Evolutionary conservation across 2,113 vertebrate genomes (phyloP).

Genomic region (Microcebus lehilahytsara): DNA sequence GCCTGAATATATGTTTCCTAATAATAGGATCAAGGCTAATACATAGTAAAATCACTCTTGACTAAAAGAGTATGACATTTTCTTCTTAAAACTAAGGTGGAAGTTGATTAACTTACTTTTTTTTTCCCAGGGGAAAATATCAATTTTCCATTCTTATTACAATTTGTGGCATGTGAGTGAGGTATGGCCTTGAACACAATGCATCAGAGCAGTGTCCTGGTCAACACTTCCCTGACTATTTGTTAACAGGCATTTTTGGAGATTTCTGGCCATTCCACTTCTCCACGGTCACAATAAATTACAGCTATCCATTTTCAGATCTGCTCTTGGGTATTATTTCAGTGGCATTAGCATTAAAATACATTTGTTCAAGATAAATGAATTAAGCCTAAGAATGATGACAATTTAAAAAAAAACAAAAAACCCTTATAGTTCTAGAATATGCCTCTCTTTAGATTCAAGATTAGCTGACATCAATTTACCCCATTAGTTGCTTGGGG

Average conservation of each 20-base stretch:
- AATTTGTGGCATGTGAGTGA: slow-evolving; percentile 17
- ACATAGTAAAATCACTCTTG: neutral
- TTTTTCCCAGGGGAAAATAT: neutral
- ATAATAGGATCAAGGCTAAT: slow-evolving; percentile 1
- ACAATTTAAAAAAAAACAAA: too few species aligned
- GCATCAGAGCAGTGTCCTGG: neutral
- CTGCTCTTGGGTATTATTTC: slow-evolving; percentile 47
- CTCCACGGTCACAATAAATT: slow-evolving; percentile 32
- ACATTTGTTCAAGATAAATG: slow-evolving; percentile 37
- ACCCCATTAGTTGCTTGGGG: slow-evolving; percentile 60
- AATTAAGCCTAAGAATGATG: slow-evolving; percentile 27
- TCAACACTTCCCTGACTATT: neutral
- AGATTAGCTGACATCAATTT: slow-evolving; percentile 53
- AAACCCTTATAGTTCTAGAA: neutral
- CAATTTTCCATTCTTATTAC: slow-evolving; percentile 9
- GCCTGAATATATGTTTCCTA: neutral
- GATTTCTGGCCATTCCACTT: neutral
- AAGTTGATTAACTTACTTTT: slow-evolving; percentile 11
- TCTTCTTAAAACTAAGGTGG: slow-evolving; percentile 32
- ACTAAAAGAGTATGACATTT: neutral
- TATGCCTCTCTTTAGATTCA: neutral
- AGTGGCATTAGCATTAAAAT: neutral
- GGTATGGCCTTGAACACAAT: neutral
- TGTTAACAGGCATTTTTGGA: neutral
- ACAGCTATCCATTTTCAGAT: slow-evolving; percentile 50